phyloP scores from a whole-genome alignment of 2,113 vertebrate genomes.

The Mesembrinibis cayennensis region DNA sequence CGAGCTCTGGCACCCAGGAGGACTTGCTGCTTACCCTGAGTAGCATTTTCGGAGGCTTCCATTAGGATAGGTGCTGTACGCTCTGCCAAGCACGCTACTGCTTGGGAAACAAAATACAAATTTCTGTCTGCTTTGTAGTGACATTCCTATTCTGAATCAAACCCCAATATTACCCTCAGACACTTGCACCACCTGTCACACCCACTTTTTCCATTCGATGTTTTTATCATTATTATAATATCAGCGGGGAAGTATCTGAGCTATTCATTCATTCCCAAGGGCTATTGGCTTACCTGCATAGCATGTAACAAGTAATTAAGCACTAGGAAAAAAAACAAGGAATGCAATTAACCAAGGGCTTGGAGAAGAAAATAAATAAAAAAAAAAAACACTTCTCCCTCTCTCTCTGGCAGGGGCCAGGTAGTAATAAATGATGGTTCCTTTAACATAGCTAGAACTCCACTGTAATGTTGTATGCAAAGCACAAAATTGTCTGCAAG shows the following conservation, averaged over 20 bases:
- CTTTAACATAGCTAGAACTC: neutral
- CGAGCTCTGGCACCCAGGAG: neutral
- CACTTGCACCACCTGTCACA: neutral
- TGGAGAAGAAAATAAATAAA: neutral
- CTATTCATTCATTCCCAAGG: constrained; percentile 9
- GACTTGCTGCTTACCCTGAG: neutral
- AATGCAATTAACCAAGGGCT: constrained; percentile 22
- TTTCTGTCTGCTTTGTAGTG: neutral
- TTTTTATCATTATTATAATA: constrained; percentile 15
- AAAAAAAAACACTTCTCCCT: neutral
- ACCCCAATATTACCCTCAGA: neutral
- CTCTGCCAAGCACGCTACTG: neutral
- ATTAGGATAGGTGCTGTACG: neutral
- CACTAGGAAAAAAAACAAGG: neutral
- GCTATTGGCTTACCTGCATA: neutral
- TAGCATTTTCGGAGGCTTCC: neutral
- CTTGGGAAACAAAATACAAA: neutral
- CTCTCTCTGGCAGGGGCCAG: neutral
- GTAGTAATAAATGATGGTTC: neutral
- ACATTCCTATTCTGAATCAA: neutral
- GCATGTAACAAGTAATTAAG: constrained; percentile 19
- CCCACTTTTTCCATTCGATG: neutral
- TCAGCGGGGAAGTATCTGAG: neutral
- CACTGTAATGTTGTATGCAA: neutral
- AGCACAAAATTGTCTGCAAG: constrained; percentile 10